Evolutionary conservation across 2,797 vertebrate species (phyloP), one percentile per base, ranked within the genome.

Genomic region (Spizella passerina): DNA sequence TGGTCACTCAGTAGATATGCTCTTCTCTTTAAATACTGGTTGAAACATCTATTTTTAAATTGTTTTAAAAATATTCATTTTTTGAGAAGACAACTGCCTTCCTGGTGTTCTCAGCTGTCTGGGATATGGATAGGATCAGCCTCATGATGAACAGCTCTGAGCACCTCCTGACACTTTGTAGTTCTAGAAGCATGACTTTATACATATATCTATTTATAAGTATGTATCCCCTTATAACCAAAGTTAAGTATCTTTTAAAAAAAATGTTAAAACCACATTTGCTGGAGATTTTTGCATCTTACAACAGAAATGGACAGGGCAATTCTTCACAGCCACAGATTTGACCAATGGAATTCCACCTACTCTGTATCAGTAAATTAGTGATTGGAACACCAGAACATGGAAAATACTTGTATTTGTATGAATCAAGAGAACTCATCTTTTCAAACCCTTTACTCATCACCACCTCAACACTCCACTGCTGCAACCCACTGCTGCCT

Each of bases 181-280:
- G 12, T 29, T 88, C 61, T 27, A 14, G 10, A 29, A 49, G 11
- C 10, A 10, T 7, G 2, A 63, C 11, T 52, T 14, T 8, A n/a
- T 23, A 34, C 6, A 24, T 17, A 30, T 39, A n/a, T 22, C n/a
- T n/a, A 30, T 86, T 24, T 41, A 24, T 16, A 38, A 49, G 16
- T 8, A 5, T 5, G 2, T 10, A 55, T 38, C 9, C 10, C 8
- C n/a, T 88, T 38, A 29, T 52, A 82, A 44, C 6, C 13, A 49
- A 68, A 60, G 8, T 15, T 46, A 86, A 86, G 24, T 2, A 8
- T 41, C 47, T 21, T 29, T 15, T 2, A 2, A 44, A 39, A 50
- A 50, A 56, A 27, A 22, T 1, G 8, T 0, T 1, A 36, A 80
- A 61, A 2, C 2, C 10, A 7, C 10, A 7, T 20, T 43, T 30